A percentile compares a stretch with the other conserved stretches of the same genome.
phyloP scores from a whole-genome alignment of 2,888 invertebrate genomes.

The Arrhopalites spinosus region DNA sequence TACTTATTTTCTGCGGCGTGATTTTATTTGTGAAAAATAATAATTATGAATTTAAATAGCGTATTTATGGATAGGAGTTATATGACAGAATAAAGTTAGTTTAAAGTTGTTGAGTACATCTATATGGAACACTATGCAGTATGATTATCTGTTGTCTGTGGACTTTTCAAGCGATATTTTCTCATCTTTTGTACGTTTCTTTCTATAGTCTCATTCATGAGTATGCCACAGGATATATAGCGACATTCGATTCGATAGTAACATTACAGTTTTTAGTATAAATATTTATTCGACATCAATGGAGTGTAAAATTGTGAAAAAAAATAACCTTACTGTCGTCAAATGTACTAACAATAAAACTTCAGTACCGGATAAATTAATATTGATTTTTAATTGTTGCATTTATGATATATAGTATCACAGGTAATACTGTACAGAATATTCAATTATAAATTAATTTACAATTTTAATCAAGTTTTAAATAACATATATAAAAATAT shows the following conservation, averaged over 20 bases:
- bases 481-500: too few species aligned
- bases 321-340: neutral
- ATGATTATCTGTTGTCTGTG: neutral
- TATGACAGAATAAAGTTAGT: neutral
- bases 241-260: too few species aligned
- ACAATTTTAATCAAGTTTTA: neutral
- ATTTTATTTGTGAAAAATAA: neutral
- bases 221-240: too few species aligned
- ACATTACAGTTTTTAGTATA: neutral
- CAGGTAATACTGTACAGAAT: neutral
- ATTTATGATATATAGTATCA: too few species aligned
- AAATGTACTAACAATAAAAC: neutral
- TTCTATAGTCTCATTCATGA: neutral
- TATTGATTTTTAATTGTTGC: neutral
- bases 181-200: constrained; percentile 17
- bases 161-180: constrained; percentile 5
- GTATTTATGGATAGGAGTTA: neutral
- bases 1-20: neutral
- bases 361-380: neutral
- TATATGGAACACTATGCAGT: neutral
- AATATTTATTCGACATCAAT: neutral
- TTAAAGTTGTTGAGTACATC: constrained; percentile 5
- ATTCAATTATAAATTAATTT: neutral
- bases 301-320: neutral
- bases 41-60: neutral